These are phyloP conservation scores for Nettapus auritus DNA, from an alignment of 2,113 vertebrate genomes.

Conservation along the genomic window DNA sequence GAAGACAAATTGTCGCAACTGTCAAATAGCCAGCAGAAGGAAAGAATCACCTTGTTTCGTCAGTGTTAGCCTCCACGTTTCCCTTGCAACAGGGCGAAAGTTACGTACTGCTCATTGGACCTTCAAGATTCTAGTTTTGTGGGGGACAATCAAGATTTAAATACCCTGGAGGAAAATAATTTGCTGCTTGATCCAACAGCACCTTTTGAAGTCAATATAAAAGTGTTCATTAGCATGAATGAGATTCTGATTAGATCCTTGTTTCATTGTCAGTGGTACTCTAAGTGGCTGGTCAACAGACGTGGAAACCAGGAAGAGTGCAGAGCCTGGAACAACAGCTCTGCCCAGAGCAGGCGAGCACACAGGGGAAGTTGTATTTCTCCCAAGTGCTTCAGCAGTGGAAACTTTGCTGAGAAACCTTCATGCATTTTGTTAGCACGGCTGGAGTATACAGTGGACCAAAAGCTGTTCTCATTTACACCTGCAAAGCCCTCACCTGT, in stretches of 20 bases:
- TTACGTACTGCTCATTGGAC: neutral
- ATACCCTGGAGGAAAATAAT: slow-evolving; percentile 1
- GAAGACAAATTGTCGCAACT: slow-evolving; percentile 34
- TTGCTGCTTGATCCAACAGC: slow-evolving; percentile 24
- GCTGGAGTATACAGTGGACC: neutral
- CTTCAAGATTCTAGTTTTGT: neutral
- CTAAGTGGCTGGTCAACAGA: slow-evolving; percentile 1
- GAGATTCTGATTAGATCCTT: slow-evolving; percentile 20
- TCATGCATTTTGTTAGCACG: neutral
- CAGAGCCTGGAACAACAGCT: neutral
- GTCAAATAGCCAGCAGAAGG: neutral
- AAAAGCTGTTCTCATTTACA: neutral
- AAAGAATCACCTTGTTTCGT: slow-evolving; percentile 21
- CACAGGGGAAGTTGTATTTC: neutral
- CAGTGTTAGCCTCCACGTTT: neutral
- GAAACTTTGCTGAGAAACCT: neutral
- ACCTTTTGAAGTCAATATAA: slow-evolving; percentile 9
- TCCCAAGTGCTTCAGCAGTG: neutral
- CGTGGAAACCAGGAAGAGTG: neutral
- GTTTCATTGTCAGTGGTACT: neutral
- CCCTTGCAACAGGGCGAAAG: neutral
- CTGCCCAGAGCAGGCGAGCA: neutral
- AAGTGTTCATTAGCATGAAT: slow-evolving; percentile 18
- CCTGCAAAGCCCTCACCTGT: neutral
- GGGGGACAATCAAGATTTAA: slow-evolving; percentile 5